Conservation (phyloP, 2,888 invertebrate genomes). For the Papilio protenor region DNA sequence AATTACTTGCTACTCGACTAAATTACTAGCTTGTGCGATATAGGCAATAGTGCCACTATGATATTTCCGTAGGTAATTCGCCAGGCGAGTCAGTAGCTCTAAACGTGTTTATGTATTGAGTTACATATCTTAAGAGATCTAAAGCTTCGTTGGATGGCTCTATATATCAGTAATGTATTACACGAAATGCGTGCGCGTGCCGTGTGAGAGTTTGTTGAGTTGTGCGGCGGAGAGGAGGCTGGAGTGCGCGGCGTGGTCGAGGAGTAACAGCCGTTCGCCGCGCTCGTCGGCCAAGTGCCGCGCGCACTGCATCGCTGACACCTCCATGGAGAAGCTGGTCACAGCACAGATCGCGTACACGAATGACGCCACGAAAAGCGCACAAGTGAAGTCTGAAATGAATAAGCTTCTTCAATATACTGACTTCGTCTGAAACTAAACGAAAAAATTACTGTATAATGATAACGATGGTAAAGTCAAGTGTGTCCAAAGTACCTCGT, state of each 20-base stretch:
- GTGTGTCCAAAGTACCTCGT: no score
- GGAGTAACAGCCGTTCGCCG: slow-evolving; percentile 71
- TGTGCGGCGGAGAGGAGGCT: slow-evolving; percentile 78
- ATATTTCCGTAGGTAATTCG: background rate
- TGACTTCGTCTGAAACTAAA: no score
- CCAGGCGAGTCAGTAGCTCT: background rate
- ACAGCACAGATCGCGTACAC: slow-evolving; percentile 79
- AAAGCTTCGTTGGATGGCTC: background rate
- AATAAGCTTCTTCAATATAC: slow-evolving; percentile 14
- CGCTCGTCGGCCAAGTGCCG: slow-evolving; percentile 66
- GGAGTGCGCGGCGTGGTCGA: slow-evolving; percentile 78
- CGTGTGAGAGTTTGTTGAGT: slow-evolving; percentile 72
- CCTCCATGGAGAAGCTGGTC: slow-evolving; percentile 75
- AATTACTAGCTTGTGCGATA: no score
- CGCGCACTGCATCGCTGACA: slow-evolving; percentile 63
- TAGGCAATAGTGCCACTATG: background rate
- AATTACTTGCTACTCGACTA: no score
- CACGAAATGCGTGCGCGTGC: slow-evolving; percentile 75
- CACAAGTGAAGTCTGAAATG: slow-evolving; percentile 72
- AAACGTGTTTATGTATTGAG: background rate
- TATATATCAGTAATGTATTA: slow-evolving; percentile 50
- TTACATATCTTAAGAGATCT: background rate
- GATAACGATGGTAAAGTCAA: no score
- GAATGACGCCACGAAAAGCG: slow-evolving; percentile 72
- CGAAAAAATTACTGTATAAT: no score